These are phyloP conservation scores for Drosophila paucipuncta DNA, from an alignment of 2,888 invertebrate species.

Conservation along the genomic window DNA sequence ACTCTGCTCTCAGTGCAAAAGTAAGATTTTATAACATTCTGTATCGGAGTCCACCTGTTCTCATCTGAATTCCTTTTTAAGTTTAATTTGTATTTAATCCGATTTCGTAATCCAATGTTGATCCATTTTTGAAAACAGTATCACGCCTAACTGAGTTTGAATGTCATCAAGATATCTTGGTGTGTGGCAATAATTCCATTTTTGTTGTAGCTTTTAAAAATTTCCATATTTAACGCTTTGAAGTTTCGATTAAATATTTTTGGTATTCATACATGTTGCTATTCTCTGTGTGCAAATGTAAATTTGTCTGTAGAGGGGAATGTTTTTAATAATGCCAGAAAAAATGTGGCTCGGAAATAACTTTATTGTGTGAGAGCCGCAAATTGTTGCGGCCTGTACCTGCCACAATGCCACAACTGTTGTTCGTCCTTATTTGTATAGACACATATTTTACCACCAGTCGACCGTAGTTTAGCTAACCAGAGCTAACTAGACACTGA, in stretches of 20 bases:
- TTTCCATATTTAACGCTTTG: not conserved
- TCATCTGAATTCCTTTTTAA: not conserved
- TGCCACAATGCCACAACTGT: not conserved
- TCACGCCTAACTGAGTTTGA: not conserved
- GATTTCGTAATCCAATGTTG: not conserved
- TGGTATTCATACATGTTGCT: not conserved
- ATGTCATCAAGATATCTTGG: not conserved
- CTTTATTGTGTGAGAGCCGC: not conserved
- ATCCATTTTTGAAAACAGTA: not conserved
- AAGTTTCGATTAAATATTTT: not conserved
- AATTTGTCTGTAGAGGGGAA: not conserved
- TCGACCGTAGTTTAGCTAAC: not conserved
- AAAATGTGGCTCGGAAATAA: not conserved
- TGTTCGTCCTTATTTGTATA: not conserved
- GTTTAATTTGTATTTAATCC: too few relatives aligned
- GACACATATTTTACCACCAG: not conserved
- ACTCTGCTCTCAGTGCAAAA: not conserved
- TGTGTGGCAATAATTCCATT: not conserved
- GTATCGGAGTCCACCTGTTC: not conserved
- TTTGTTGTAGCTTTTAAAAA: not conserved
- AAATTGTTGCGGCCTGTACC: constrained; percentile 1
- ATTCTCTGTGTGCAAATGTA: not conserved
- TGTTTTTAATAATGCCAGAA: not conserved
- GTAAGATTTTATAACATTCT: not conserved
- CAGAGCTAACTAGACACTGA: not conserved